Percentiles rank a stretch among this genome's conserved stretches.
Evolutionary conservation across 2,797 vertebrate species (phyloP).

Genomic region (Euthynnus affinis): DNA sequence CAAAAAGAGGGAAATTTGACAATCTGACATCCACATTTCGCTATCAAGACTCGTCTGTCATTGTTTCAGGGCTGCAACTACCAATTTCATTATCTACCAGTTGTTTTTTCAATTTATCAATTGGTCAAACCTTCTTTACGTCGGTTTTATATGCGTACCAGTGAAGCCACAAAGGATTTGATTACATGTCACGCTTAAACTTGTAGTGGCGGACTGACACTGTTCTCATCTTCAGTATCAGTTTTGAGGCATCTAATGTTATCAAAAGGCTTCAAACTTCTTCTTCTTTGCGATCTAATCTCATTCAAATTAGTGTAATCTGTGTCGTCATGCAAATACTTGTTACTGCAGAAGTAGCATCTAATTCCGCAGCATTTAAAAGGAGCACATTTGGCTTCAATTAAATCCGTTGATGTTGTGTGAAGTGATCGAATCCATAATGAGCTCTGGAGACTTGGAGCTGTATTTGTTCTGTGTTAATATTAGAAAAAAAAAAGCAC

Average conservation of each 20-base stretch:
- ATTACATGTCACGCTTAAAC: too few relatives aligned
- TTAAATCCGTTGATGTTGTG: constrained; percentile 2
- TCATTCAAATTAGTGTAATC: background rate
- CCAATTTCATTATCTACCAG: too few relatives aligned
- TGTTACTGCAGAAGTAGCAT: background rate
- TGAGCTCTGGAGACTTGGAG: background rate
- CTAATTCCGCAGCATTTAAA: background rate
- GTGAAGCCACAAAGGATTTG: too few relatives aligned
- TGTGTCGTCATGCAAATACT: background rate
- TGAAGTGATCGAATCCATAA: background rate
- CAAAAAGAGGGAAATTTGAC: too few relatives aligned
- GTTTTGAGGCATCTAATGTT: background rate
- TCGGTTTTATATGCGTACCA: too few relatives aligned
- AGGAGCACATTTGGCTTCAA: constrained; percentile 24
- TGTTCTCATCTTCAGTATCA: background rate
- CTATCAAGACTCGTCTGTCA: too few relatives aligned
- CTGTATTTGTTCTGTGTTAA: background rate
- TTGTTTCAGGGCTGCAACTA: too few relatives aligned
- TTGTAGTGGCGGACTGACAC: too few relatives aligned
- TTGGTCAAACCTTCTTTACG: too few relatives aligned
- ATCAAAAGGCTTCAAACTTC: background rate
- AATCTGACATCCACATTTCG: too few relatives aligned
- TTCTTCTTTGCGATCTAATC: background rate
- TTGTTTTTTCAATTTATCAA: too few relatives aligned
- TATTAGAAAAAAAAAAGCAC: too few relatives aligned